Evolutionary conservation across 2,888 invertebrate species (phyloP).

Genomic region (Cybosia mesomella): DNA sequence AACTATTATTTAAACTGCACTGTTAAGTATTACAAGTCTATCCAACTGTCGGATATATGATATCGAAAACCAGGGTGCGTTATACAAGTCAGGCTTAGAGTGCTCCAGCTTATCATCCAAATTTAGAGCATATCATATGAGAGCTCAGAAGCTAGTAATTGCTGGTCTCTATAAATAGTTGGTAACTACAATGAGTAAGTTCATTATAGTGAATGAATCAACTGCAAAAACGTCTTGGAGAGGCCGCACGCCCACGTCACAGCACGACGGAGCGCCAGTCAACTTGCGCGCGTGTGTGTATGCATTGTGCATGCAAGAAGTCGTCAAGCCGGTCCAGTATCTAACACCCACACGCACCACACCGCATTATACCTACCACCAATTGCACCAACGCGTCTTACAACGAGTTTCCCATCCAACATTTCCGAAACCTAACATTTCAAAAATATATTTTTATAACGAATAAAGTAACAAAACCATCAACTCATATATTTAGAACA

Average conservation of each 20-base stretch:
- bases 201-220: slow-evolving; percentile 61
- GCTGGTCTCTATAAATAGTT: slow-evolving; percentile 23
- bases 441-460: slow-evolving; percentile 38
- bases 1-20: background rate
- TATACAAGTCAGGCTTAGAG: background rate
- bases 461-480: slow-evolving; percentile 39
- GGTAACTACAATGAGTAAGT: slow-evolving; percentile 46
- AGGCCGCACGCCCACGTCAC: slow-evolving; percentile 51
- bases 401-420: slow-evolving; percentile 24
- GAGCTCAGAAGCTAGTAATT: slow-evolving; percentile 32
- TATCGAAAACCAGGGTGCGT: too few relatives aligned
- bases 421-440: slow-evolving; percentile 16
- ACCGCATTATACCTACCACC: slow-evolving; percentile 57
- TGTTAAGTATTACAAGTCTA: too few relatives aligned
- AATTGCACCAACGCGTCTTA: slow-evolving; percentile 57
- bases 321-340: slow-evolving; percentile 77
- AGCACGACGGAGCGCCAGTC: slow-evolving; percentile 33
- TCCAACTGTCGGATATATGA: too few relatives aligned
- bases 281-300: slow-evolving; percentile 55
- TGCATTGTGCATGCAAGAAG: slow-evolving; percentile 66
- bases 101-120: background rate
- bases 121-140: slow-evolving; percentile 16
- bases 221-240: slow-evolving; percentile 58
- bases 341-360: slow-evolving; percentile 75
- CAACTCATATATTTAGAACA: slow-evolving; percentile 46